These are phyloP conservation scores for Catonia carolina DNA, from an alignment of 2,888 invertebrate species.

Conservation along the genomic window DNA sequence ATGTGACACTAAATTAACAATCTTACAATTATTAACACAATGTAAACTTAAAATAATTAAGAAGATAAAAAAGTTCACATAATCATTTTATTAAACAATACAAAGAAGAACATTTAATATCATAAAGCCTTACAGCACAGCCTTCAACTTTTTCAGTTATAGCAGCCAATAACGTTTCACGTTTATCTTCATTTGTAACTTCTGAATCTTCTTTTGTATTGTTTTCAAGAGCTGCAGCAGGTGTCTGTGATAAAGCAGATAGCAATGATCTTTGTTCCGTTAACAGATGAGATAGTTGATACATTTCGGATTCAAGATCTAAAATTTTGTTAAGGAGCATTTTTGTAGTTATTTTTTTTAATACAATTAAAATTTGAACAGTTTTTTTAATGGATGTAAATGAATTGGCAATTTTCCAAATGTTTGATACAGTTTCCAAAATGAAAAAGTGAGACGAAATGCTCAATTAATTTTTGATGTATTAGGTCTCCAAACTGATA, in stretches of 20 bases:
- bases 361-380: neutral
- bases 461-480: too few species aligned
- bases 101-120: too few species aligned
- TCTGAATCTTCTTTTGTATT: constrained; percentile 31
- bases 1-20: too few species aligned
- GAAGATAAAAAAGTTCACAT: too few species aligned
- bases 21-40: too few species aligned
- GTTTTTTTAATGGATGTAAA: too few species aligned
- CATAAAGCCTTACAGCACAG: constrained; percentile 66
- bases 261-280: constrained; percentile 86
- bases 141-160: constrained; percentile 83
- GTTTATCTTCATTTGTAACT: constrained; percentile 41
- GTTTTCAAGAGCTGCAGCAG: constrained; percentile 33
- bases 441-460: too few species aligned
- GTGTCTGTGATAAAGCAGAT: constrained; percentile 54
- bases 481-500: too few species aligned
- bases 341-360: neutral
- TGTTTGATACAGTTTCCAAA: too few species aligned
- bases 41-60: too few species aligned
- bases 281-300: constrained; percentile 87
- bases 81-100: too few species aligned
- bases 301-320: constrained; percentile 97
- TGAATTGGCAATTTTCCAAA: neutral
- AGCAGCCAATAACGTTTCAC: constrained; percentile 58
- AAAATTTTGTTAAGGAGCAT: constrained; percentile 1